phyloP scores from a whole-genome alignment of 2,797 vertebrate species.

The Furcifer pardalis region DNA sequence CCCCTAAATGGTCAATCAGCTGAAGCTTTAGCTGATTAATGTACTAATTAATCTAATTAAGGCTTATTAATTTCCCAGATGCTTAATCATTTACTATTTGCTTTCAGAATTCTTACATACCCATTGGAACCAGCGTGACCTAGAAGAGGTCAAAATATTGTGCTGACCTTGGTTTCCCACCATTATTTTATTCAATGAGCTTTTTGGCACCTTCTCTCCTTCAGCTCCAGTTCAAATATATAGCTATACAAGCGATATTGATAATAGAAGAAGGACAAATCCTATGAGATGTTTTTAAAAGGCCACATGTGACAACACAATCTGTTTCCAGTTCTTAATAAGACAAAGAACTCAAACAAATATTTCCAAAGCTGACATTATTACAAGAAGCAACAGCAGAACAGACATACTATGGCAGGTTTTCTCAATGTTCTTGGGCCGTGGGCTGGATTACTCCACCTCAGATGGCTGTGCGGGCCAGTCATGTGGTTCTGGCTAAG shows the following conservation, averaged over 20 bases:
- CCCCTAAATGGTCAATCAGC: neutral
- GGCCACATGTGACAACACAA: conserved; percentile 42
- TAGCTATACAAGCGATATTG: conserved; percentile 10
- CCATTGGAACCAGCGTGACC: neutral
- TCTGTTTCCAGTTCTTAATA: conserved; percentile 40
- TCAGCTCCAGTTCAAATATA: conserved; percentile 40
- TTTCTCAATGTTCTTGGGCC: too few relatives aligned
- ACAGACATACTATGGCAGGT: neutral
- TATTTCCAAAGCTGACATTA: neutral
- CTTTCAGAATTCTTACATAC: conserved; percentile 47
- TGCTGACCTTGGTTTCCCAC: conserved; percentile 33
- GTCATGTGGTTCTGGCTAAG: too few relatives aligned
- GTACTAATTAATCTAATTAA: conserved; percentile 13
- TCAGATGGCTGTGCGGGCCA: too few relatives aligned
- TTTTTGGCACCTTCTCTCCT: conserved; percentile 42
- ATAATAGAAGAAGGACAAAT: conserved; percentile 42
- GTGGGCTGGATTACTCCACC: too few relatives aligned
- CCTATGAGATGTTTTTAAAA: conserved; percentile 38
- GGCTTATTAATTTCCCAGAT: conserved; percentile 16
- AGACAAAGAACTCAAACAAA: conserved; percentile 7
- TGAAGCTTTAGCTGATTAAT: conserved; percentile 1
- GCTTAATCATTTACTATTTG: conserved; percentile 43
- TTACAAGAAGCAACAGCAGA: neutral
- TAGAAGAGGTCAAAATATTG: conserved; percentile 17
- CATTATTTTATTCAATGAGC: conserved; percentile 31